These are phyloP conservation scores for Gortyna flavago DNA, from an alignment of 2,888 invertebrate species.

Conservation along the genomic window DNA sequence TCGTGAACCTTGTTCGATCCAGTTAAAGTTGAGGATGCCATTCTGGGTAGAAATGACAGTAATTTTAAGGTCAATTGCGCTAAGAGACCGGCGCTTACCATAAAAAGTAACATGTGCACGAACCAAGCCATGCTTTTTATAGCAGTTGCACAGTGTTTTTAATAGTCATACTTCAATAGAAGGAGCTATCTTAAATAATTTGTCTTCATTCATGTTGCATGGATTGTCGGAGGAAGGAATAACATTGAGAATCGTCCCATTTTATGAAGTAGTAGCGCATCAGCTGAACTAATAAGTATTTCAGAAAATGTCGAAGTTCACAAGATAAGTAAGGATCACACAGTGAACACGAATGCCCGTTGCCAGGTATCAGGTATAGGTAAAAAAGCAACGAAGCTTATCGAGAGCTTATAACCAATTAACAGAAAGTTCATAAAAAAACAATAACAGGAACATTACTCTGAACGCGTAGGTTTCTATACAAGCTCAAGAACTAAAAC, in stretches of 20 bases:
- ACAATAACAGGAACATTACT: constrained; percentile 2
- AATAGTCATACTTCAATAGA: background rate
- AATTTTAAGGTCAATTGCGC: constrained; percentile 45
- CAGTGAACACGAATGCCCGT: background rate
- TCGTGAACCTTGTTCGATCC: constrained; percentile 21
- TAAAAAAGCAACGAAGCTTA: background rate
- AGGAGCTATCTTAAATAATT: constrained; percentile 8
- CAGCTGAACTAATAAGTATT: background rate
- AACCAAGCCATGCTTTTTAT: constrained; percentile 36
- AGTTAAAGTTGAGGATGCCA: constrained; percentile 35
- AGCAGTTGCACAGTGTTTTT: background rate
- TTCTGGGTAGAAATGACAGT: constrained; percentile 2
- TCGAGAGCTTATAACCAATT: background rate
- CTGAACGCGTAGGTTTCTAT: constrained; percentile 15
- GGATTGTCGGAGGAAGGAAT: background rate
- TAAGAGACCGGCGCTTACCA: constrained; percentile 33
- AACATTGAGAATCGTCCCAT: background rate
- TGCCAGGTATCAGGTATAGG: too few species aligned
- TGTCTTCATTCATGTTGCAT: background rate
- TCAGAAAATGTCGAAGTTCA: background rate
- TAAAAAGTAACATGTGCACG: constrained; percentile 45
- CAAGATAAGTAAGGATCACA: background rate
- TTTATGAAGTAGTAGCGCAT: background rate
- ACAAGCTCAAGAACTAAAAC: constrained; percentile 13
- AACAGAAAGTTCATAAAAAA: background rate